phyloP scores from a whole-genome alignment of 2,797 vertebrate species.

The Rhadinocentrus ornatus region DNA sequence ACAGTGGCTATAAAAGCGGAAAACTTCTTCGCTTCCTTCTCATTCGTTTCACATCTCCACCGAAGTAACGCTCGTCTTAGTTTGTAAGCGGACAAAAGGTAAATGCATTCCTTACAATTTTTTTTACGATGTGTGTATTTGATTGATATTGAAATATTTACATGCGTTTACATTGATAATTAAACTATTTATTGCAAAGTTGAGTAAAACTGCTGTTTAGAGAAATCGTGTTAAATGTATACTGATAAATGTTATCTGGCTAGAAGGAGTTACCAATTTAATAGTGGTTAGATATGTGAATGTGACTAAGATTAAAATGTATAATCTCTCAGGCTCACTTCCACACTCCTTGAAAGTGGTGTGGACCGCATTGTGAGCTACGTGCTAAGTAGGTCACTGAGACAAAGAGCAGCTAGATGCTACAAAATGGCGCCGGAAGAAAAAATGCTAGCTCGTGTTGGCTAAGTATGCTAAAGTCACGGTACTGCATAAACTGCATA shows the following conservation, averaged over 20 bases:
- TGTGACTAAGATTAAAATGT: no score
- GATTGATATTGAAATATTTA: not conserved
- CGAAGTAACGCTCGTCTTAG: rapidly evolving
- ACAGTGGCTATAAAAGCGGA: slow-evolving; percentile 23
- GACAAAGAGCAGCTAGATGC: slow-evolving; percentile 40
- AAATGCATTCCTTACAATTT: not conserved
- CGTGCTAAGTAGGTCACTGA: not conserved
- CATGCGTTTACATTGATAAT: no score
- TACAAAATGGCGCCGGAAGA: slow-evolving; percentile 74
- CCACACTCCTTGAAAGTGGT: not conserved
- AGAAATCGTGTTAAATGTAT: no score
- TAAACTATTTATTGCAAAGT: no score
- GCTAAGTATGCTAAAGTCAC: not conserved
- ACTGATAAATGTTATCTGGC: no score
- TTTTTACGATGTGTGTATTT: not conserved
- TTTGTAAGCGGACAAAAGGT: slow-evolving; percentile 6
- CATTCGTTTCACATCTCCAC: slow-evolving; percentile 38
- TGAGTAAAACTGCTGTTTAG: no score
- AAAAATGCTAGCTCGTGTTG: not conserved
- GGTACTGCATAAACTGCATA: not conserved
- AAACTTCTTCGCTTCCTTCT: not conserved
- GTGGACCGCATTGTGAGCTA: not conserved
- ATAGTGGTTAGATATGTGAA: no score
- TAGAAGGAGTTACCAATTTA: no score
- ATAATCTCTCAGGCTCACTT: no score